Conservation (phyloP, 2,888 invertebrate species). For the Lochmaea crataegi region DNA sequence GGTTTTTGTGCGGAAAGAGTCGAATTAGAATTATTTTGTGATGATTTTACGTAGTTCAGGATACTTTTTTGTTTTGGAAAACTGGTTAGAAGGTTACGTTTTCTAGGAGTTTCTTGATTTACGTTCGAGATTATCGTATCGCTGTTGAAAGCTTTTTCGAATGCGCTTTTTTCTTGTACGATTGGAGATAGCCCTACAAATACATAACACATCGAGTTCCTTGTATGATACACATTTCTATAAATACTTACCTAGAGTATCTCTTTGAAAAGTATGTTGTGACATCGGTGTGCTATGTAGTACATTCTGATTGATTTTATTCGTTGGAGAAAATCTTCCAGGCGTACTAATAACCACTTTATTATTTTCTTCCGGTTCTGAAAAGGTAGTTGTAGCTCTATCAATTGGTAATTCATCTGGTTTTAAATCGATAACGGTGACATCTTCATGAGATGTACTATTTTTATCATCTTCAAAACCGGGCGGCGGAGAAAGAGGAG, state of each 20-base stretch:
- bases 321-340: not conserved
- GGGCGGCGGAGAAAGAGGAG: constrained; percentile 48
- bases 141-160: constrained; percentile 14
- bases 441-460: constrained; percentile 11
- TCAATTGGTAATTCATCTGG: constrained; percentile 17
- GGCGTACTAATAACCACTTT: not conserved
- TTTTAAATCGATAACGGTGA: constrained; percentile 20
- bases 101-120: constrained; percentile 45
- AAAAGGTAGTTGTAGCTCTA: not conserved
- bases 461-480: constrained; percentile 47
- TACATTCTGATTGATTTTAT: not conserved
- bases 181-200: constrained; percentile 42
- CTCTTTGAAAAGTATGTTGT: constrained; percentile 15
- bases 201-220: too few relatives aligned
- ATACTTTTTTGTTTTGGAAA: constrained; percentile 61
- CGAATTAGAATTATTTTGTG: constrained; percentile 24
- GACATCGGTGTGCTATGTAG: constrained; percentile 42
- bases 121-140: constrained; percentile 19
- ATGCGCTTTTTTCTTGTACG: constrained; percentile 6
- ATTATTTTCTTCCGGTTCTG: not conserved
- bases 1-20: constrained; percentile 49
- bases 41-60: constrained; percentile 53
- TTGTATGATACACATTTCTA: too few relatives aligned
- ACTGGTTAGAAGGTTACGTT: constrained; percentile 47
- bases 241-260: constrained; percentile 16